A percentile compares a stretch with the other conserved stretches of the same genome.
Conservation (phyloP, 2,113 vertebrate genomes). For the Vicugna pacos region DNA sequence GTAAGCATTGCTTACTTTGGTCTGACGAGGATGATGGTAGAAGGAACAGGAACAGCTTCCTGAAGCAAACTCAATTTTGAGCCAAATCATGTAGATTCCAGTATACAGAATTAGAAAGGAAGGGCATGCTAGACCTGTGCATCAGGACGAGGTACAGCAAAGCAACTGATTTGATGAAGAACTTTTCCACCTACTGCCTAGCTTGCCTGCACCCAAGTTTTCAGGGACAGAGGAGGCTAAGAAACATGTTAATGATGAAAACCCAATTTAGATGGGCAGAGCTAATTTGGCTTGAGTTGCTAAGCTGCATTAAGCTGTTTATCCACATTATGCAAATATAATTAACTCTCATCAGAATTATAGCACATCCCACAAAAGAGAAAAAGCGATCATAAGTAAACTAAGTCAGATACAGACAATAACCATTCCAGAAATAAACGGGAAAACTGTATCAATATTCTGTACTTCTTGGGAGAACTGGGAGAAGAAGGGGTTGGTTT, state of each 20-base stretch:
- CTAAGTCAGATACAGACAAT: slow-evolving; percentile 88
- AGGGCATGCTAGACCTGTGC: not conserved
- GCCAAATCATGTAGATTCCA: not conserved
- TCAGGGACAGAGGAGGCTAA: slow-evolving; percentile 81
- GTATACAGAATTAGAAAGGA: not conserved
- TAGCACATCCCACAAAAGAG: slow-evolving; percentile 88
- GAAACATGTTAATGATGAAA: slow-evolving; percentile 85
- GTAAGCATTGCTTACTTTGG: not conserved
- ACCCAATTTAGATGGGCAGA: slow-evolving; percentile 89
- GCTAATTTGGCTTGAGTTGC: slow-evolving; percentile 89
- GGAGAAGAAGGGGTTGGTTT: not conserved
- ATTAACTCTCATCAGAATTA: slow-evolving; percentile 92
- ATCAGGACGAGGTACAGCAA: not conserved
- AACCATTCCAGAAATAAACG: slow-evolving; percentile 83
- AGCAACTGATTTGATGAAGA: slow-evolving; percentile 32
- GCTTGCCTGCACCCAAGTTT: slow-evolving; percentile 82
- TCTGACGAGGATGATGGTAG: not conserved
- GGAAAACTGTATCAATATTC: slow-evolving; percentile 83
- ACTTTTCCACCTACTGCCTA: slow-evolving; percentile 48
- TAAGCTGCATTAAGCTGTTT: slow-evolving; percentile 92
- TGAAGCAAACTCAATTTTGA: not conserved
- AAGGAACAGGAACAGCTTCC: not conserved
- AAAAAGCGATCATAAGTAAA: slow-evolving; percentile 87
- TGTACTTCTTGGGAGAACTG: slow-evolving; percentile 67
- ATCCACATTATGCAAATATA: slow-evolving; percentile 94